phyloP scores from a whole-genome alignment of 2,888 invertebrate species.

The Asteroscopus sphinx region DNA sequence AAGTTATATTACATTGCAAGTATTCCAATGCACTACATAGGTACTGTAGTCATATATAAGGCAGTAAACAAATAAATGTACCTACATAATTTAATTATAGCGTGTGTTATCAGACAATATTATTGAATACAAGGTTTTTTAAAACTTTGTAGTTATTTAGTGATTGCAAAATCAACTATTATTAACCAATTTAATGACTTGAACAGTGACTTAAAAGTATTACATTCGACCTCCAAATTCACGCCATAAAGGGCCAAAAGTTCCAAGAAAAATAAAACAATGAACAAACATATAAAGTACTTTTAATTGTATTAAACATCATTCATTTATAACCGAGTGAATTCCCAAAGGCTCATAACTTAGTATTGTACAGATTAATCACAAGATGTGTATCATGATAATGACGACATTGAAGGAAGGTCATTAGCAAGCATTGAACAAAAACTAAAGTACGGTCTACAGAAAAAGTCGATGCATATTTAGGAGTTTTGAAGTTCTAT shows the following conservation, averaged over 20 bases:
- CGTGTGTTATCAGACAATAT: too few relatives aligned
- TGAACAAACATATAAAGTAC: conserved; percentile 3
- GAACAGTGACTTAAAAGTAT: background rate
- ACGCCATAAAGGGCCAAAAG: conserved; percentile 26
- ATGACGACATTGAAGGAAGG: conserved; percentile 51
- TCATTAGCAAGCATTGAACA: conserved; percentile 31
- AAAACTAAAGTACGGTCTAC: conserved; percentile 1
- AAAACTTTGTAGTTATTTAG: too few relatives aligned
- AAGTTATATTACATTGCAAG: too few relatives aligned
- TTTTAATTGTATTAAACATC: conserved; percentile 26
- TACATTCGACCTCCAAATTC: conserved; percentile 13
- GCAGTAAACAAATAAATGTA: too few relatives aligned
- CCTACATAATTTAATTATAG: too few relatives aligned
- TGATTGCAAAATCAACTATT: too few relatives aligned
- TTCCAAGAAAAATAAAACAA: conserved; percentile 30
- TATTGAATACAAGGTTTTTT: too few relatives aligned
- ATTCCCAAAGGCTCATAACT: conserved; percentile 38
- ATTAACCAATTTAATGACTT: background rate
- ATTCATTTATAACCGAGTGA: conserved; percentile 27
- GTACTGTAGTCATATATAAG: too few relatives aligned
- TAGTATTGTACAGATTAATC: conserved; percentile 44
- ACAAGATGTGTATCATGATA: conserved; percentile 42
- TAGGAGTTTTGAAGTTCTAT: too few relatives aligned
- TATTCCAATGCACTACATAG: too few relatives aligned
- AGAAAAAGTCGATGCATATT: too few relatives aligned